phyloP scores from a whole-genome alignment of 2,113 vertebrate species.

The Bufo gargarizans region DNA sequence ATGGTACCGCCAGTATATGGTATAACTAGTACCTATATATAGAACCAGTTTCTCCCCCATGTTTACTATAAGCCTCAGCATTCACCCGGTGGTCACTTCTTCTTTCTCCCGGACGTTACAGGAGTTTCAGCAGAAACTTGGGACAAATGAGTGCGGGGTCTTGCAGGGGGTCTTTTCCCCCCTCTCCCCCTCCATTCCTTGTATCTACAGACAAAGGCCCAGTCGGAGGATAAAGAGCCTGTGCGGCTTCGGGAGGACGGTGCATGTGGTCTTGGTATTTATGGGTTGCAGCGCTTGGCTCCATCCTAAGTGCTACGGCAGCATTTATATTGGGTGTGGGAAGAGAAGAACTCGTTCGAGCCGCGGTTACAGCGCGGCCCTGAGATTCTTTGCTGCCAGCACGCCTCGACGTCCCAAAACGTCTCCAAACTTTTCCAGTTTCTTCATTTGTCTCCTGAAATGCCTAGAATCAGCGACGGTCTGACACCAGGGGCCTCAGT shows the following conservation, averaged over 20 bases:
- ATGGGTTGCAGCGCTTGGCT: constrained; percentile 53
- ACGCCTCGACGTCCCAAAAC: constrained; percentile 47
- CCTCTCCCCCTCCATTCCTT: neutral
- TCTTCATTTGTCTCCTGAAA: neutral
- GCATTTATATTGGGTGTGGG: constrained; percentile 56
- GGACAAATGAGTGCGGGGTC: neutral
- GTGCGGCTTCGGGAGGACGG: constrained; percentile 59
- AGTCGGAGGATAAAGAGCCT: constrained; percentile 59
- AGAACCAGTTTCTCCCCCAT: too few species aligned
- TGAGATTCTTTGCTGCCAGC: neutral
- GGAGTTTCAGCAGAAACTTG: neutral
- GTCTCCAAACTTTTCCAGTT: neutral
- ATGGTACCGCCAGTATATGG: too few species aligned
- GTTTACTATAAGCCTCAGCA: too few species aligned
- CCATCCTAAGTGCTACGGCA: neutral
- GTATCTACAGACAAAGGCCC: constrained; percentile 70
- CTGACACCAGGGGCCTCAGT: too few species aligned
- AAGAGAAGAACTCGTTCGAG: neutral
- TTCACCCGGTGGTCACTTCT: too few species aligned
- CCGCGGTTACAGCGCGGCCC: constrained; percentile 19
- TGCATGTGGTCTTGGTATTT: constrained; percentile 67
- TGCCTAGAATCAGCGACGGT: neutral
- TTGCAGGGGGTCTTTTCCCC: neutral
- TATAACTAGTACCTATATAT: too few species aligned
- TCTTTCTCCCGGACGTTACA: neutral